Conservation (phyloP, 2,888 invertebrate genomes). For the Nycteola revayana region DNA sequence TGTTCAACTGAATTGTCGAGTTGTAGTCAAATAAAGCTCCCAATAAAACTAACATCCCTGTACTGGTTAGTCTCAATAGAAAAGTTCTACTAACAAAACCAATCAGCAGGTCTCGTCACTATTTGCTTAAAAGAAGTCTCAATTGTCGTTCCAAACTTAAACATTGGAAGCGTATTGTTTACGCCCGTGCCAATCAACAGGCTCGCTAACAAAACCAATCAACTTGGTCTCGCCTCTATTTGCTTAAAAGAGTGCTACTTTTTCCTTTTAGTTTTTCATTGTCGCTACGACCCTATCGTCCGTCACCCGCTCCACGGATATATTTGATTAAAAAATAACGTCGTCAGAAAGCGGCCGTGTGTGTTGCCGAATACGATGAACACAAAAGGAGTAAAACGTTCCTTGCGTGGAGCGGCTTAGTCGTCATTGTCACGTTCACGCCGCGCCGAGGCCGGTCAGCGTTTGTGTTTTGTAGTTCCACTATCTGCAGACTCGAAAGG, state of each 20-base stretch:
- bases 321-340: conserved; percentile 84
- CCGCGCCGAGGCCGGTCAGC: conserved; percentile 42
- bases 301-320: conserved; percentile 80
- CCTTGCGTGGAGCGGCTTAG: conserved; percentile 64
- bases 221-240: conserved; percentile 82
- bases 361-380: conserved; percentile 51
- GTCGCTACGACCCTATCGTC: conserved; percentile 77
- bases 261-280: conserved; percentile 78
- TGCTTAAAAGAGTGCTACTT: conserved; percentile 77
- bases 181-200: conserved; percentile 79
- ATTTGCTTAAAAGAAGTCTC: conserved; percentile 64
- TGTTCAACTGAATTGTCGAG: conserved; percentile 43
- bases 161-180: conserved; percentile 76
- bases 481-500: conserved; percentile 65
- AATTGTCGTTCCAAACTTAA: conserved; percentile 77
- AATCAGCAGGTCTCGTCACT: conserved; percentile 52
- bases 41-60: conserved; percentile 26
- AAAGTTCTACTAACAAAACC: conserved; percentile 49
- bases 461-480: conserved; percentile 67
- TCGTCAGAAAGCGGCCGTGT: conserved; percentile 76
- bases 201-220: conserved; percentile 82
- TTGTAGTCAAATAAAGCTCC: conserved; percentile 15
- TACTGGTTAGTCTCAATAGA: conserved; percentile 32
- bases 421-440: conserved; percentile 76
- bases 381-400: conserved; percentile 72